These are phyloP conservation scores for Podarcis siculus DNA, from an alignment of 2,797 vertebrate species.

Conservation along the genomic window DNA sequence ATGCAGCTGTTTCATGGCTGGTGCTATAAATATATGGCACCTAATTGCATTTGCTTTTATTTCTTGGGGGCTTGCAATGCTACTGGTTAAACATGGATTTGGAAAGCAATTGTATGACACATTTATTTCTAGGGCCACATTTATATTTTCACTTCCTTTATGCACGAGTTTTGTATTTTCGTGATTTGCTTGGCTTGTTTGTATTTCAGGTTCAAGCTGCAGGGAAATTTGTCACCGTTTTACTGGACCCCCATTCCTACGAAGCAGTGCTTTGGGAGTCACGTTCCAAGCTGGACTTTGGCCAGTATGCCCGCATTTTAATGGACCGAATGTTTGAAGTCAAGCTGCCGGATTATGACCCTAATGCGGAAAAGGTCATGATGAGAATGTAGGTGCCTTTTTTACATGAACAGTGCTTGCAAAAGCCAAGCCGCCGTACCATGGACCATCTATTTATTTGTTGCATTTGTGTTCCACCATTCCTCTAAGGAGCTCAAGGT, in stretches of 20 bases:
- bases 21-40: background rate
- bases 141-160: background rate
- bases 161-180: background rate
- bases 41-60: background rate
- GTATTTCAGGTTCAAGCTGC: constrained; percentile 83
- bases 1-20: background rate
- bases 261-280: constrained; percentile 81
- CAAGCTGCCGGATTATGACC: constrained; percentile 79
- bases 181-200: background rate
- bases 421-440: no score
- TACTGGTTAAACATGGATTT: background rate
- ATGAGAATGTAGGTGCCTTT: constrained; percentile 81
- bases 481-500: no score
- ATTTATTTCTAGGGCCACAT: background rate
- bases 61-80: background rate
- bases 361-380: constrained; percentile 75
- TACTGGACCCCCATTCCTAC: constrained; percentile 88
- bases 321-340: constrained; percentile 91
- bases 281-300: constrained; percentile 80
- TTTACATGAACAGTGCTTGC: background rate
- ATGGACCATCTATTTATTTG: no score
- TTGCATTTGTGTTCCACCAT: no score
- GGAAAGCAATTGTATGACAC: background rate
- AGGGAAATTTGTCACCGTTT: constrained; percentile 84
- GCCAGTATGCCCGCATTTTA: constrained; percentile 82